These are phyloP conservation scores for Whitmania pigra DNA, from an alignment of 1,140 invertebrate genomes.

Conservation along the genomic window DNA sequence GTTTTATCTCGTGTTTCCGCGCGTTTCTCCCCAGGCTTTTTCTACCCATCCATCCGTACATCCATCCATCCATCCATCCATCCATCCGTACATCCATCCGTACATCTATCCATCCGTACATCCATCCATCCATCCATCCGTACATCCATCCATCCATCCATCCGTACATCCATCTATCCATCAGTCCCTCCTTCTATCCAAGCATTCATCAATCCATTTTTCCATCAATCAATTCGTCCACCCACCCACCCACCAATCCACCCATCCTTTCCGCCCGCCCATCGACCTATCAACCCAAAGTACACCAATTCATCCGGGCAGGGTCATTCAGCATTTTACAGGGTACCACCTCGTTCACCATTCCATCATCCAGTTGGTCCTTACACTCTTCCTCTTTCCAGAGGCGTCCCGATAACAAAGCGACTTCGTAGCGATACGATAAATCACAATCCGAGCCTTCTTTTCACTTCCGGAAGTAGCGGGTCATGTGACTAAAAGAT, in stretches of 20 bases:
- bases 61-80: slow-evolving; percentile 3
- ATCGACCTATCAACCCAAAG: neutral
- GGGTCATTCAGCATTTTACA: neutral
- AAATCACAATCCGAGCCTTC: too few species aligned
- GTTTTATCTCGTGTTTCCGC: neutral
- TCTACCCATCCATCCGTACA: neutral
- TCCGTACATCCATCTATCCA: neutral
- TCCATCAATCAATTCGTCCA: too few species aligned
- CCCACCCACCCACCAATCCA: neutral
- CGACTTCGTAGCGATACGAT: too few species aligned
- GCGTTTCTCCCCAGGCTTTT: neutral
- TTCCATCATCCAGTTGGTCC: neutral
- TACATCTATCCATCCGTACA: neutral
- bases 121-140: too few species aligned
- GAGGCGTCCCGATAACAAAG: too few species aligned
- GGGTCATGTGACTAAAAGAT: too few species aligned
- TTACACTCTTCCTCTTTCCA: too few species aligned
- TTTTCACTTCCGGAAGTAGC: too few species aligned
- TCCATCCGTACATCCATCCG: neutral
- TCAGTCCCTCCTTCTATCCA: neutral
- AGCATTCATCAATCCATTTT: too few species aligned
- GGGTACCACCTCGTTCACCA: neutral
- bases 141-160: neutral
- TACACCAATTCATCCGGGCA: neutral
- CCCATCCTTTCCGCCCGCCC: neutral